phyloP scores from a whole-genome alignment of 2,888 invertebrate species.

The Leptopilina myrica region DNA sequence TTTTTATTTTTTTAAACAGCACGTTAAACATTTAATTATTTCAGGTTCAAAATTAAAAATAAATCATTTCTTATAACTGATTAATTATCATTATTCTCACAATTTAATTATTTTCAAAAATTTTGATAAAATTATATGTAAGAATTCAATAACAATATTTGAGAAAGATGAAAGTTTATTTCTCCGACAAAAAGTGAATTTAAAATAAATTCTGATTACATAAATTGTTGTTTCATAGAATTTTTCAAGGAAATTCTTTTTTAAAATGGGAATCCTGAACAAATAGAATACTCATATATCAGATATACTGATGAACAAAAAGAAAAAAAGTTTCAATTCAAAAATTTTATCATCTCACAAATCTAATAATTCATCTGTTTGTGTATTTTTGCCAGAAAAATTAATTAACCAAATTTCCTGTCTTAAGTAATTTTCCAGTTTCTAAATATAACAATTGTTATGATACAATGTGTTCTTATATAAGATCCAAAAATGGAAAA shows the following conservation, averaged over 20 bases:
- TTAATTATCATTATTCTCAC: too few species aligned
- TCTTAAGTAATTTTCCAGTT: neutral
- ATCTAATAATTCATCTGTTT: neutral
- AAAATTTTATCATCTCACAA: neutral
- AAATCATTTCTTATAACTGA: too few species aligned
- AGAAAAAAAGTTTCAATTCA: neutral
- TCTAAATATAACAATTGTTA: slow-evolving; percentile 9
- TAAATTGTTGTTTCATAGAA: slow-evolving; percentile 1
- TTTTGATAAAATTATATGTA: too few species aligned
- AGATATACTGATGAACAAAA: neutral
- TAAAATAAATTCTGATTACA: neutral
- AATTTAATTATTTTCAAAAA: too few species aligned
- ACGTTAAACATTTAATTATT: too few species aligned
- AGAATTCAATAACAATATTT: neutral
- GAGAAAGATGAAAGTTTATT: neutral
- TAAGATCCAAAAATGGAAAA: neutral
- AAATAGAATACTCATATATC: neutral
- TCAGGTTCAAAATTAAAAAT: too few species aligned
- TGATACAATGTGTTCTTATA: neutral
- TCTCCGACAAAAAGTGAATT: neutral
- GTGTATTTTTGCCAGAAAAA: neutral
- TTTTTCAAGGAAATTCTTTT: slow-evolving; percentile 6
- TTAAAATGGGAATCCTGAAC: slow-evolving; percentile 23
- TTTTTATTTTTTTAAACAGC: too few species aligned
- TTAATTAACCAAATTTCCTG: slow-evolving; percentile 8